Evolutionary conservation across 2,113 vertebrate species (phyloP).

Genomic region (Todiramphus chloris): DNA sequence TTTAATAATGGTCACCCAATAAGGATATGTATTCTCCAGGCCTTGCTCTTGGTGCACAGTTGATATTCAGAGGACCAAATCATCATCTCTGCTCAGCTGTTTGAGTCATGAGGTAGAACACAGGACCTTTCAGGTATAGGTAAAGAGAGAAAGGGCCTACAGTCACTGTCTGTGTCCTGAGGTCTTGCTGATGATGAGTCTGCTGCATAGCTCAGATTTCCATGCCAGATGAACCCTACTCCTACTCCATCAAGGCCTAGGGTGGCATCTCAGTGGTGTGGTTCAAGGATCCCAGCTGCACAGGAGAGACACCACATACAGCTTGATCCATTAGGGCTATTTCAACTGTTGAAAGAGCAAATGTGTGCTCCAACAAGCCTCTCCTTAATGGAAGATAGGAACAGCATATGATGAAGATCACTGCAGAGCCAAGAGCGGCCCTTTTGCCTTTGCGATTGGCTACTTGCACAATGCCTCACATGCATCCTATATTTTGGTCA

Average conservation of each 20-base stretch:
- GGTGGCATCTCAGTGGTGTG: neutral
- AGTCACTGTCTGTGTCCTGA: neutral
- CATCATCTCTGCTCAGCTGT: neutral
- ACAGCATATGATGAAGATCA: neutral
- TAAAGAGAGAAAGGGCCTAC: neutral
- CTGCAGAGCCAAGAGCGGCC: neutral
- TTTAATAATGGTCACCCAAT: neutral
- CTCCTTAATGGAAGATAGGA: neutral
- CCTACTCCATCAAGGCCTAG: neutral
- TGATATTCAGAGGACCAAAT: neutral
- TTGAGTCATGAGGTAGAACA: neutral
- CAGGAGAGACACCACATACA: fast-evolving
- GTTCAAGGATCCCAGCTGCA: neutral
- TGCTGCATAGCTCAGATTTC: neutral
- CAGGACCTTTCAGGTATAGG: neutral
- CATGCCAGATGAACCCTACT: neutral
- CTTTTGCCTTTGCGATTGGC: neutral
- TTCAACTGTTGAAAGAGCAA: neutral
- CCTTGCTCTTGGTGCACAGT: neutral
- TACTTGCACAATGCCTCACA: neutral
- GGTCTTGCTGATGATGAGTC: neutral
- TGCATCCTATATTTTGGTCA: neutral
- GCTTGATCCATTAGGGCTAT: neutral
- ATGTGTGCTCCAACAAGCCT: neutral
- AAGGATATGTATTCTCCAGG: neutral